A percentile compares a stretch with the other conserved stretches of the same genome.
Conservation (phyloP, 2,797 vertebrate species). For the Lophotriccus pileatus region DNA sequence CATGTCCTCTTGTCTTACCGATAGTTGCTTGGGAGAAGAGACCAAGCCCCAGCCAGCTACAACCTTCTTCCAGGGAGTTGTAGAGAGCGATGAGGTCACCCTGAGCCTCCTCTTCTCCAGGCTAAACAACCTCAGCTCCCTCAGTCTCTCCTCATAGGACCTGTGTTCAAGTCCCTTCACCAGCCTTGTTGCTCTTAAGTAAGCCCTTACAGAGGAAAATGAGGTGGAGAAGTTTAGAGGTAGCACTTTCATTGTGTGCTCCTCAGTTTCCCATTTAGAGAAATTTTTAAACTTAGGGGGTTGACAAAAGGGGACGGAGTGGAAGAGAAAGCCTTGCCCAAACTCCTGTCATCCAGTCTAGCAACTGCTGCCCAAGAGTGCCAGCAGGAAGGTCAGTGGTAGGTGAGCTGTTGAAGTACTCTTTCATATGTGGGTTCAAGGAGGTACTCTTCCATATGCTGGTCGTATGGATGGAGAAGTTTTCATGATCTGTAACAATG, state of each 20-base stretch:
- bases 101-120: no score
- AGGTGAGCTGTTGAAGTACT: not conserved
- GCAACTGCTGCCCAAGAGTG: not conserved
- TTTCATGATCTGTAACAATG: not conserved
- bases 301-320: not conserved
- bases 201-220: not conserved
- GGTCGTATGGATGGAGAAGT: not conserved
- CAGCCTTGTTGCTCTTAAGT: not conserved
- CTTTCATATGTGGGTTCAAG: not conserved
- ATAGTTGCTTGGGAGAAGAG: no score
- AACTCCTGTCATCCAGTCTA: not conserved
- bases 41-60: no score
- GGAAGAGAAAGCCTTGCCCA: not conserved
- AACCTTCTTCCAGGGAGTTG: no score
- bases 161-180: no score
- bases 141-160: no score
- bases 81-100: no score
- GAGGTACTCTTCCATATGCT: not conserved
- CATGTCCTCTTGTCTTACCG: no score
- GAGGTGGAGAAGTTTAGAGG: not conserved
- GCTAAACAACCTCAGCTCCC: no score
- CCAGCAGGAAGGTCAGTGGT: not conserved
- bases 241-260: not conserved
- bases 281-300: not conserved
- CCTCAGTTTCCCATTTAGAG: not conserved